Conservation (phyloP, 2,797 vertebrate genomes). For the Oreonectes daqikongensis region DNA sequence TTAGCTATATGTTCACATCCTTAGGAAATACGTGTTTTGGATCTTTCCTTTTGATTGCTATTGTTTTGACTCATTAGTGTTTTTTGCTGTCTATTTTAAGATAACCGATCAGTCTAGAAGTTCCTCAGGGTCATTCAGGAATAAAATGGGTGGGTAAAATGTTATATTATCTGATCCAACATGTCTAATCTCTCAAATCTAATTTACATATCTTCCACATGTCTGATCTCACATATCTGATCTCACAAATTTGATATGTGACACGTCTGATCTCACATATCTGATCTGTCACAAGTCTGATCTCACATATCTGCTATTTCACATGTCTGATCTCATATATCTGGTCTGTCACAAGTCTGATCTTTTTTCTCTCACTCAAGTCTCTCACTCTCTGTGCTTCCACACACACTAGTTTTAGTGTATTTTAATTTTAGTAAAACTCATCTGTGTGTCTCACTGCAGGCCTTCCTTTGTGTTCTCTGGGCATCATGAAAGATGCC, state of each 20-base stretch:
- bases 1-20: neutral
- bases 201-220: no score
- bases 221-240: no score
- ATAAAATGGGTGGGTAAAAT: conserved; percentile 74
- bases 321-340: neutral
- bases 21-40: neutral
- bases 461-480: conserved; percentile 80
- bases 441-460: conserved; percentile 16
- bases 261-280: no score
- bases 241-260: no score
- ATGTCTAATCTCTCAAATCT: no score
- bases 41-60: neutral
- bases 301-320: no score
- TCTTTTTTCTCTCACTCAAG: neutral
- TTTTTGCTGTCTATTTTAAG: conserved; percentile 61
- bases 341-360: no score
- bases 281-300: neutral
- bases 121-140: conserved; percentile 69
- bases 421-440: neutral
- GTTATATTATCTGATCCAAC: no score
- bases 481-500: conserved; percentile 83
- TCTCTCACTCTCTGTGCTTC: neutral
- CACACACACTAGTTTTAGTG: neutral
- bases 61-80: conserved; percentile 22
- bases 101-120: conserved; percentile 69